Evolutionary conservation across 2,888 invertebrate genomes (phyloP).

Genomic region (Mythimna impura): DNA sequence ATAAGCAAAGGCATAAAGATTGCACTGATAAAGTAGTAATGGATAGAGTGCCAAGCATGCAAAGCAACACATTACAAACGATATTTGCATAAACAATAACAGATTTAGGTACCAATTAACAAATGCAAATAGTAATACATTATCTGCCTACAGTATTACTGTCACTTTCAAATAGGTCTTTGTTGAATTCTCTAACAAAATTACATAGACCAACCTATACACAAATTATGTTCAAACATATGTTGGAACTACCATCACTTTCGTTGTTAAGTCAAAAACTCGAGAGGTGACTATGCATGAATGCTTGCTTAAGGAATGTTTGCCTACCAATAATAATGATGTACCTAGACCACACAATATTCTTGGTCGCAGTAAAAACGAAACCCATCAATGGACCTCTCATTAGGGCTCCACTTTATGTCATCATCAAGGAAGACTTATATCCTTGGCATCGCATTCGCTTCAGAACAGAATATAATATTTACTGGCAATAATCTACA

Average conservation of each 20-base stretch:
- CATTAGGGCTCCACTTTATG: slow-evolving; percentile 56
- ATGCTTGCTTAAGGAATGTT: slow-evolving; percentile 18
- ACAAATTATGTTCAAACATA: slow-evolving; percentile 24
- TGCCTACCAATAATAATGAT: slow-evolving; percentile 30
- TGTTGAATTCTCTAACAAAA: slow-evolving; percentile 28
- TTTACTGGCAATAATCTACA: slow-evolving; percentile 44
- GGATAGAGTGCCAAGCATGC: slow-evolving; percentile 4
- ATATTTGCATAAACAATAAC: slow-evolving; percentile 32
- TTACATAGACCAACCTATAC: slow-evolving; percentile 1
- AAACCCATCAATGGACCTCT: slow-evolving; percentile 58
- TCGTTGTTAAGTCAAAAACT: slow-evolving; percentile 27
- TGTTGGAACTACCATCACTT: slow-evolving; percentile 14
- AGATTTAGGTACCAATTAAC: slow-evolving; percentile 10
- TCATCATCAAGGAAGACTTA: slow-evolving; percentile 57
- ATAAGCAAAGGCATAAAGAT: background rate
- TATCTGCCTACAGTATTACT: slow-evolving; percentile 11
- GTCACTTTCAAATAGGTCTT: slow-evolving; percentile 35
- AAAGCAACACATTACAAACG: slow-evolving; percentile 5
- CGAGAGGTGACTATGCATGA: slow-evolving; percentile 12
- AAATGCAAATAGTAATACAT: slow-evolving; percentile 34
- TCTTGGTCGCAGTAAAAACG: slow-evolving; percentile 50
- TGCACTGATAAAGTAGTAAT: slow-evolving; percentile 3
- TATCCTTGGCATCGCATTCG: slow-evolving; percentile 58
- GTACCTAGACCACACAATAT: slow-evolving; percentile 58
- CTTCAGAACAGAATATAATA: slow-evolving; percentile 49